Evolutionary conservation across 2,888 invertebrate species (phyloP).

Genomic region (Rhamphomyia laevipes): DNA sequence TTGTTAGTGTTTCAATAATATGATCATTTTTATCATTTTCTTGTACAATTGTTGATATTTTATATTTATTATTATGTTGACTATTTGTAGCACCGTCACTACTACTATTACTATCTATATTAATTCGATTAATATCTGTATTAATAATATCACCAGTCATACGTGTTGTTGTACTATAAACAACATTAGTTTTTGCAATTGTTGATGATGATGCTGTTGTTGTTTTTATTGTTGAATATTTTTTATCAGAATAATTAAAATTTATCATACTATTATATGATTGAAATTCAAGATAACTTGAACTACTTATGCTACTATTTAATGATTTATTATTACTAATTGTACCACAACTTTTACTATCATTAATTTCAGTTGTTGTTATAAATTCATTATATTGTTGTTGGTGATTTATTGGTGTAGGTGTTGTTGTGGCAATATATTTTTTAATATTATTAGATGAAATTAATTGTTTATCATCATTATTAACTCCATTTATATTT

Average conservation of each 20-base stretch:
- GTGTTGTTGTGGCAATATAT: slow-evolving; percentile 4
- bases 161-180: slow-evolving; percentile 10
- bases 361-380: slow-evolving; percentile 12
- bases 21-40: not conserved
- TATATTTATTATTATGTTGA: not conserved
- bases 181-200: slow-evolving; percentile 4
- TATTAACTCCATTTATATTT: too few relatives aligned
- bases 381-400: not conserved
- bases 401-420: slow-evolving; percentile 4
- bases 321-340: slow-evolving; percentile 14
- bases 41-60: not conserved
- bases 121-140: slow-evolving; percentile 1
- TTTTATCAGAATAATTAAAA: too few relatives aligned
- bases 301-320: slow-evolving; percentile 20
- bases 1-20: not conserved
- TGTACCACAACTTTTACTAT: too few relatives aligned
- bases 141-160: slow-evolving; percentile 10
- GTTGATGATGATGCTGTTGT: not conserved
- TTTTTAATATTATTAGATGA: too few relatives aligned
- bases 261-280: too few relatives aligned
- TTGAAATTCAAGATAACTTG: slow-evolving; percentile 17
- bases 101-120: not conserved
- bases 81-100: not conserved
- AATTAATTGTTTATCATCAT: too few relatives aligned
- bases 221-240: not conserved